Conservation (phyloP, 1,140 invertebrate genomes). For the Drosophila pruinosa region DNA sequence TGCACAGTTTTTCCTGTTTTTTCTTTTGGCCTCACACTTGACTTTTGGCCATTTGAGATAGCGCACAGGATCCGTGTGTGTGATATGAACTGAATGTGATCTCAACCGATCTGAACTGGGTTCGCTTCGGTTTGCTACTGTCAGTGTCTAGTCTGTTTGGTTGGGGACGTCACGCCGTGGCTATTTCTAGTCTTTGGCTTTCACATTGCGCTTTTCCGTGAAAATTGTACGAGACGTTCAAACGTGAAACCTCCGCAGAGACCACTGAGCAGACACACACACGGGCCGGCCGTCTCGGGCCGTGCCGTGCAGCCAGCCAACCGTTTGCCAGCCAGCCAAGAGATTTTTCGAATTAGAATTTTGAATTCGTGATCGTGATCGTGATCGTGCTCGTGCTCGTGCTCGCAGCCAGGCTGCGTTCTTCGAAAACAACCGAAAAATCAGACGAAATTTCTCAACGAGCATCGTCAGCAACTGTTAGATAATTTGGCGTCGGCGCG, state of each 20-base stretch:
- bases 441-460: conserved; percentile 41
- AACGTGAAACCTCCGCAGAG: conserved; percentile 83
- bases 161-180: conserved; percentile 73
- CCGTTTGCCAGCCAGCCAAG: not conserved
- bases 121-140: conserved; percentile 42
- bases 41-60: not conserved
- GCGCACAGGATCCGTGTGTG: not conserved
- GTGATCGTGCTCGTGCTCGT: too few species aligned
- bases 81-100: conserved; percentile 8
- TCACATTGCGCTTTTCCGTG: conserved; percentile 80
- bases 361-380: not conserved
- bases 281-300: conserved; percentile 48
- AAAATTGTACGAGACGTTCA: conserved; percentile 76
- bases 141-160: conserved; percentile 57
- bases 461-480: conserved; percentile 53
- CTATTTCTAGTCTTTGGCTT: conserved; percentile 79
- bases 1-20: conserved; percentile 12
- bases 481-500: conserved; percentile 64
- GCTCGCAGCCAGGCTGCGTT: not conserved
- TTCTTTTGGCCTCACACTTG: not conserved
- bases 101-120: conserved; percentile 2
- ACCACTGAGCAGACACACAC: conserved; percentile 70
- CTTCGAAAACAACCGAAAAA: conserved; percentile 28
- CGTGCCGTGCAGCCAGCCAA: conserved; percentile 22
- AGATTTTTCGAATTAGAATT: conserved; percentile 53